A percentile compares a stretch with the other conserved stretches of the same genome.
Evolutionary conservation across 35 echinoderm and acorn worm species (phyloP).

Genomic region (Lytechinus variegatus): DNA sequence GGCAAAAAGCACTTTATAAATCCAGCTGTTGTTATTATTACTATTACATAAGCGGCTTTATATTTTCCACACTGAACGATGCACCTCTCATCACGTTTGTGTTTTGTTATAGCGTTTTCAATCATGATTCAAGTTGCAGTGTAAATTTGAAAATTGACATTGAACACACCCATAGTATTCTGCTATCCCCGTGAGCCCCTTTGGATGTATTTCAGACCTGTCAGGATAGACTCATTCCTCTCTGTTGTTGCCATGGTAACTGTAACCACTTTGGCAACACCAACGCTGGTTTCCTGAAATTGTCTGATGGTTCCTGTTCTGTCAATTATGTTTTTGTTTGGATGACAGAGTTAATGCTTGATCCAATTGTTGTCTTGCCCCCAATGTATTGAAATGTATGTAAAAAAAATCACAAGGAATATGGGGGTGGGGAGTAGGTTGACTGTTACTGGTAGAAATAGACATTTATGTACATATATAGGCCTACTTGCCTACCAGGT

Average conservation of each 20-base stretch:
- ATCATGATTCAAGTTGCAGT: too few relatives aligned
- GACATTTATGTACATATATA: too few relatives aligned
- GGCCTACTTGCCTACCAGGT: too few relatives aligned
- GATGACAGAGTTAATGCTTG: neutral
- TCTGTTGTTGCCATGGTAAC: neutral
- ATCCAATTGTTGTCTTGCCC: neutral
- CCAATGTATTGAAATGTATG: neutral
- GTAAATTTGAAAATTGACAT: too few relatives aligned
- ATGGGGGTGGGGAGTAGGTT: neutral
- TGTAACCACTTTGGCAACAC: neutral
- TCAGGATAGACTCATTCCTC: neutral
- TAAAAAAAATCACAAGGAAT: neutral
- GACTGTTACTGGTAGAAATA: too few relatives aligned
- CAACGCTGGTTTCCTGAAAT: slow-evolving; percentile 10
- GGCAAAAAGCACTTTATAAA: too few relatives aligned
- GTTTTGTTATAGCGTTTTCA: too few relatives aligned
- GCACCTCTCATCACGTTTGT: too few relatives aligned
- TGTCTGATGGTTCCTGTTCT: neutral
- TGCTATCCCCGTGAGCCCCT: neutral
- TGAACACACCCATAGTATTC: neutral
- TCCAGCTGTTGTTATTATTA: too few relatives aligned
- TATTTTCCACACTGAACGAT: too few relatives aligned
- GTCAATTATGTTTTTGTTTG: neutral
- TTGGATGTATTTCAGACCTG: neutral
- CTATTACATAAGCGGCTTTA: too few relatives aligned